Evolutionary conservation across 2,888 invertebrate genomes (phyloP).

Genomic region (Ectemnius cavifrons): DNA sequence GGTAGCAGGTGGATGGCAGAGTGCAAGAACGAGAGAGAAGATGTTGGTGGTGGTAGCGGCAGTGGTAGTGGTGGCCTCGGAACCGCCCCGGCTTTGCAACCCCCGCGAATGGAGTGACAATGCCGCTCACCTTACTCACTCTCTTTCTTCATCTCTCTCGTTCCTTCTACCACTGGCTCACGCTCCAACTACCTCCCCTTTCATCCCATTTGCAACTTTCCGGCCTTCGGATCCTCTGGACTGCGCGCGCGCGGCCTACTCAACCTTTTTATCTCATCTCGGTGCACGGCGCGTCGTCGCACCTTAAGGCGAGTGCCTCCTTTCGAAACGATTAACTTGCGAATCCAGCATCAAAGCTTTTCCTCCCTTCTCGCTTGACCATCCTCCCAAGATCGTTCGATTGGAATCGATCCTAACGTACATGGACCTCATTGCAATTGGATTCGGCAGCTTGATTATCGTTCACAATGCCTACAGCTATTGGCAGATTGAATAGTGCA

Average conservation of each 20-base stretch:
- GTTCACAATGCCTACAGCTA: too few species aligned
- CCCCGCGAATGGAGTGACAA: slow-evolving; percentile 67
- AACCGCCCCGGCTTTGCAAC: slow-evolving; percentile 64
- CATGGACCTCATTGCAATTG: too few species aligned
- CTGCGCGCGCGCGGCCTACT: slow-evolving; percentile 22
- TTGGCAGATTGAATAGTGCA: too few species aligned
- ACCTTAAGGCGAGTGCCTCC: slow-evolving; percentile 56
- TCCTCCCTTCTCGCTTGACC: not conserved
- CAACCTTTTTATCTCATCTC: slow-evolving; percentile 53
- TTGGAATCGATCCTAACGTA: too few species aligned
- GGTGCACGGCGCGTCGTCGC: slow-evolving; percentile 50
- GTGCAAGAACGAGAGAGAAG: slow-evolving; percentile 23
- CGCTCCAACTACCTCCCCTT: slow-evolving; percentile 42
- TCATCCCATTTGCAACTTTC: slow-evolving; percentile 65
- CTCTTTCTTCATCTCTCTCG: slow-evolving; percentile 53
- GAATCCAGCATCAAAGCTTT: not conserved
- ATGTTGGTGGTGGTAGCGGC: slow-evolving; percentile 50
- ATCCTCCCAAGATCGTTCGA: not conserved
- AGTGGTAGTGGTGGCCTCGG: slow-evolving; percentile 60
- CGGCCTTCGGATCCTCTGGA: slow-evolving; percentile 46
- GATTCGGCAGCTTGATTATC: too few species aligned
- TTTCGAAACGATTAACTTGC: slow-evolving; percentile 53
- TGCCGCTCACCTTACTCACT: slow-evolving; percentile 46
- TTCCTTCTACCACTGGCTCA: slow-evolving; percentile 19
- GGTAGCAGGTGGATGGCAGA: slow-evolving; percentile 23